These are phyloP conservation scores for Andrena camellia DNA, from an alignment of 2,888 invertebrate genomes.

Conservation along the genomic window DNA sequence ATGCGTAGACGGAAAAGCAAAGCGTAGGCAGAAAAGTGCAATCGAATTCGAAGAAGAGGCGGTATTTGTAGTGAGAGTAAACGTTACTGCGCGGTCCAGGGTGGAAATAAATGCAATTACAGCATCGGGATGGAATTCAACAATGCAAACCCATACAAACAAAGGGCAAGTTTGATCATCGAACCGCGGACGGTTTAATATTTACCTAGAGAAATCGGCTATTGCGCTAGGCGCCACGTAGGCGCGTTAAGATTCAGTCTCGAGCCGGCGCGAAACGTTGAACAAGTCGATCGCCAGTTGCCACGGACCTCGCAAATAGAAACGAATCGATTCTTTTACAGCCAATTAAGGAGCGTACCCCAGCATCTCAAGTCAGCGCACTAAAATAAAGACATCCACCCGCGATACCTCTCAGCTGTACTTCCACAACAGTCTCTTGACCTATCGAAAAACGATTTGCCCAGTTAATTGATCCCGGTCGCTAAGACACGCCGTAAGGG, in stretches of 20 bases:
- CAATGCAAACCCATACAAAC: slow-evolving; percentile 49
- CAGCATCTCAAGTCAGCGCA: too few relatives aligned
- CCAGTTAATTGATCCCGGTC: neutral
- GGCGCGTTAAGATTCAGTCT: slow-evolving; percentile 16
- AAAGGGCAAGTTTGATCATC: slow-evolving; percentile 53
- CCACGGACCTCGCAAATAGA: neutral
- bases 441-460: slow-evolving; percentile 11
- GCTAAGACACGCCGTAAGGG: neutral
- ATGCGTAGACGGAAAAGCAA: too few relatives aligned
- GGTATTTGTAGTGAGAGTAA: slow-evolving; percentile 31
- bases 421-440: neutral
- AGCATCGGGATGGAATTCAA: slow-evolving; percentile 57
- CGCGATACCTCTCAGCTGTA: neutral
- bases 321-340: neutral
- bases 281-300: neutral
- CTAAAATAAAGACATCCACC: too few relatives aligned
- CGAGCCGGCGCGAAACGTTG: neutral
- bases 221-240: slow-evolving; percentile 1
- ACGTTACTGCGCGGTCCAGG: slow-evolving; percentile 32
- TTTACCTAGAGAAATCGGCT: slow-evolving; percentile 27
- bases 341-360: neutral
- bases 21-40: neutral
- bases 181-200: slow-evolving; percentile 33
- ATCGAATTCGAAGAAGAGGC: neutral
- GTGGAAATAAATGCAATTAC: slow-evolving; percentile 59